Evolutionary conservation across 1,140 invertebrate genomes (phyloP).

Genomic region (Pseudobourletiella spinata): DNA sequence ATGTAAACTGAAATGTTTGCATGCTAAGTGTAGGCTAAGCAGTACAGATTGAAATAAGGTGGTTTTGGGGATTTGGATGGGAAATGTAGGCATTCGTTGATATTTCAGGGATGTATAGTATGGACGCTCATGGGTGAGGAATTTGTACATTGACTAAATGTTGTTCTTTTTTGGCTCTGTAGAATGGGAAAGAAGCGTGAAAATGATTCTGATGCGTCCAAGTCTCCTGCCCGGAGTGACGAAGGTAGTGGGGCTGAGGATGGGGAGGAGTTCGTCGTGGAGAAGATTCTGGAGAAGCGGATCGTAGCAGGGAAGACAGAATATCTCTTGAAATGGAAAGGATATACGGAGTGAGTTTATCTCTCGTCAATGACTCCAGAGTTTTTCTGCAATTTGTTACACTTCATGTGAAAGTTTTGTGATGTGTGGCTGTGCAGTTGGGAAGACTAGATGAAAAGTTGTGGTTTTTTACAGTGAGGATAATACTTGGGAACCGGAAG

Average conservation of each 20-base stretch:
- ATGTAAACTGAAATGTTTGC: no score
- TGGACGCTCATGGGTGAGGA: no score
- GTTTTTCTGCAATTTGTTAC: no score
- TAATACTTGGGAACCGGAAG: conserved; percentile 68
- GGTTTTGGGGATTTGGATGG: no score
- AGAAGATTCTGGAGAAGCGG: conserved; percentile 64
- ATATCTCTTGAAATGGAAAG: conserved; percentile 61
- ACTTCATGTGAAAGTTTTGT: neutral
- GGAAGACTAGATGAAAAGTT: no score
- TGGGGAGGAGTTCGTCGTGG: conserved; percentile 33
- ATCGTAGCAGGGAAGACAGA: conserved; percentile 73
- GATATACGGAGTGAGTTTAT: neutral
- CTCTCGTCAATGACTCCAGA: neutral
- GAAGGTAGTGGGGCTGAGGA: conserved; percentile 7
- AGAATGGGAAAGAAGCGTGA: conserved; percentile 24
- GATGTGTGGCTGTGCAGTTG: no score
- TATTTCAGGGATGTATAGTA: no score
- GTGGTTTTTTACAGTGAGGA: conserved; percentile 19
- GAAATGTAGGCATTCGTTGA: no score
- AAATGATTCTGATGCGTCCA: conserved; percentile 5
- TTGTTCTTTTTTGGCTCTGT: no score
- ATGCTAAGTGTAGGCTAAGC: no score
- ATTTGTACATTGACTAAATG: no score
- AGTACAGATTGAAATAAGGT: no score
- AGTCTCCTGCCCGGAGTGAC: neutral